A percentile compares a stretch with the other conserved stretches of the same genome.
phyloP scores from a whole-genome alignment of 2,113 vertebrate species.

The Gallinago jamesoni region DNA sequence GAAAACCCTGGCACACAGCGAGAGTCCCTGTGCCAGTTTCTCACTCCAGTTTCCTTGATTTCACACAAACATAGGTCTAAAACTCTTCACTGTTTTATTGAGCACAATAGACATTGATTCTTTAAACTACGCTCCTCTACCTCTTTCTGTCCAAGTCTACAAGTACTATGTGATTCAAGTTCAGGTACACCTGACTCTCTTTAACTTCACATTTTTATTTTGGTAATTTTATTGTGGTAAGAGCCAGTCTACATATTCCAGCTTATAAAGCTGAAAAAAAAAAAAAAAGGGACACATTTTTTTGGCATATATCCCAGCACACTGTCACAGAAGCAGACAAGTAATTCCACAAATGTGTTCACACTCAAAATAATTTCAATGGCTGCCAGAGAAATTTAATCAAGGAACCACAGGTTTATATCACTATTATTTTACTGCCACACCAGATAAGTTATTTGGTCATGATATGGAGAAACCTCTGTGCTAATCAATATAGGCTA shows the following conservation, averaged over 20 bases:
- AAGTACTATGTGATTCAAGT: background rate
- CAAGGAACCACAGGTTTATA: background rate
- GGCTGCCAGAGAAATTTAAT: constrained; percentile 29
- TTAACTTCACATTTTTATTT: background rate
- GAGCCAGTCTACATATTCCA: background rate
- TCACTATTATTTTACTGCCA: background rate
- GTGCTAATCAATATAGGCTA: background rate
- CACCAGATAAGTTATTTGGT: background rate
- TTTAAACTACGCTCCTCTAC: background rate
- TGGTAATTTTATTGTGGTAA: background rate
- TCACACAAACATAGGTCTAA: background rate
- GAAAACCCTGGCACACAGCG: background rate
- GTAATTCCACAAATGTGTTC: constrained; percentile 34
- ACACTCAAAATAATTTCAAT: constrained; percentile 29
- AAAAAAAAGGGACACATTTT: background rate
- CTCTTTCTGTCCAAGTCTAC: background rate
- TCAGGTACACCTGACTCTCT: background rate
- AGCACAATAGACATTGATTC: background rate
- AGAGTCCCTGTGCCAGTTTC: background rate
- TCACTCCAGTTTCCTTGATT: background rate
- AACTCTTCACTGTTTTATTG: background rate
- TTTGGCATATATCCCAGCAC: background rate
- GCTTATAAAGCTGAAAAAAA: background rate
- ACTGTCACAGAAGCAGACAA: constrained; percentile 6
- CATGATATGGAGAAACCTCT: background rate